phyloP scores from a whole-genome alignment of 30 jellyfish, hydroid and myxozoan species.

The Turritopsis dohrnii region DNA sequence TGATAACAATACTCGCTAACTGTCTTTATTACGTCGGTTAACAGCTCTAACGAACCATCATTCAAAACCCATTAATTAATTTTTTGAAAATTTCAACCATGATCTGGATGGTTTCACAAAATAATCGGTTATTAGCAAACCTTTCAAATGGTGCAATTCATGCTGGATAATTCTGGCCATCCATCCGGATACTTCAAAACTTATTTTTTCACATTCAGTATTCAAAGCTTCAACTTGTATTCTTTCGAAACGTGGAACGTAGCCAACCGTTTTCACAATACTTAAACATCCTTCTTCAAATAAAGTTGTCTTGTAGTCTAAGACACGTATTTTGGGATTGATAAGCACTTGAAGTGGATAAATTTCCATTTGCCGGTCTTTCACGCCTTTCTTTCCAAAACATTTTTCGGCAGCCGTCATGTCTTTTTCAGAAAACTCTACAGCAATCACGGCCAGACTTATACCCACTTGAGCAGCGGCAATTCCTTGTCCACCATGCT shows the following conservation, averaged over 20 bases:
- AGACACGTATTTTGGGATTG: conserved; percentile 23
- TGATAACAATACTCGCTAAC: too few relatives aligned
- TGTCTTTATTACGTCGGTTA: background rate
- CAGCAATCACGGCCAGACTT: conserved; percentile 22
- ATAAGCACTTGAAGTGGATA: conserved; percentile 24
- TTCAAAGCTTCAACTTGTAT: conserved; percentile 9
- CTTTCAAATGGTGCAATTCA: conserved; percentile 40
- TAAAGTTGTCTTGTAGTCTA: conserved; percentile 17
- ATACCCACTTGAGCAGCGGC: conserved; percentile 43
- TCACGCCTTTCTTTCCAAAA: conserved; percentile 21
- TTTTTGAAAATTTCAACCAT: background rate
- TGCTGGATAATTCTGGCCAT: conserved; percentile 34
- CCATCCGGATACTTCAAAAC: conserved; percentile 21
- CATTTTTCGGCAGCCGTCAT: conserved; percentile 1
- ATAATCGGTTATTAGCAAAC: conserved; percentile 24
- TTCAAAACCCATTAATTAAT: background rate
- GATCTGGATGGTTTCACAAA: background rate
- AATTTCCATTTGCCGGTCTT: conserved; percentile 17
- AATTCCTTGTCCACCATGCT: conserved; percentile 27
- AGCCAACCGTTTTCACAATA: conserved; percentile 2
- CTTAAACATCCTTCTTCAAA: conserved; percentile 42
- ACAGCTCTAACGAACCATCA: background rate
- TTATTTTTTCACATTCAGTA: conserved; percentile 12
- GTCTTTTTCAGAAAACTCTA: conserved; percentile 24
- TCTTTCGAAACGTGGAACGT: conserved; percentile 13